Conservation (phyloP, 2,888 invertebrate genomes). For the Eulithis prunata region DNA sequence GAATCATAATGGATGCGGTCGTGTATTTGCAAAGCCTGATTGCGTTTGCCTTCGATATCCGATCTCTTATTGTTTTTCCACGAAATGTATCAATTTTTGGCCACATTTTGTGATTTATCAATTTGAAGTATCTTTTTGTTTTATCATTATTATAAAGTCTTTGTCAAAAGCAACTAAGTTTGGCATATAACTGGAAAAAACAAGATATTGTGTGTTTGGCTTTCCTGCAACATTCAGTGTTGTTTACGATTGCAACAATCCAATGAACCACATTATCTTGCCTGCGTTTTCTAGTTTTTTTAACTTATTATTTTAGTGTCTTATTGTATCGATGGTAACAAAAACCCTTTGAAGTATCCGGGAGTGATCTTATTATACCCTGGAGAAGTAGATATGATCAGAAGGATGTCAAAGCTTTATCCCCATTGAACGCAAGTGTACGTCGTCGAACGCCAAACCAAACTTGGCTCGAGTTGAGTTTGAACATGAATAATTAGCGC, state of each 20-base stretch:
- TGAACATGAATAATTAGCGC: slow-evolving; percentile 57
- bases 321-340: no score
- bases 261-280: no score
- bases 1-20: slow-evolving; percentile 34
- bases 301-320: no score
- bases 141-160: neutral
- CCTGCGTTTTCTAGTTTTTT: no score
- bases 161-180: neutral
- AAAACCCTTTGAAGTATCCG: no score
- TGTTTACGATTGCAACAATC: no score
- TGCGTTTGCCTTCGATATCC: slow-evolving; percentile 40
- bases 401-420: no score
- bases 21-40: slow-evolving; percentile 39
- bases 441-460: slow-evolving; percentile 34
- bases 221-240: no score
- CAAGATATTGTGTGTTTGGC: no score
- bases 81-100: slow-evolving; percentile 19
- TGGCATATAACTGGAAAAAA: no score
- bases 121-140: neutral
- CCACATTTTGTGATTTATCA: slow-evolving; percentile 19
- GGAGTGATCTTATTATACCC: no score
- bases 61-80: slow-evolving; percentile 35
- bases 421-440: neutral
- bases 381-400: no score
- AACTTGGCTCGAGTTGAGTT: slow-evolving; percentile 41